A percentile compares a stretch with the other conserved stretches of the same genome.
These are phyloP conservation scores for Uropsilus gracilis DNA, from an alignment of 2,113 vertebrate genomes.

Conservation along the genomic window DNA sequence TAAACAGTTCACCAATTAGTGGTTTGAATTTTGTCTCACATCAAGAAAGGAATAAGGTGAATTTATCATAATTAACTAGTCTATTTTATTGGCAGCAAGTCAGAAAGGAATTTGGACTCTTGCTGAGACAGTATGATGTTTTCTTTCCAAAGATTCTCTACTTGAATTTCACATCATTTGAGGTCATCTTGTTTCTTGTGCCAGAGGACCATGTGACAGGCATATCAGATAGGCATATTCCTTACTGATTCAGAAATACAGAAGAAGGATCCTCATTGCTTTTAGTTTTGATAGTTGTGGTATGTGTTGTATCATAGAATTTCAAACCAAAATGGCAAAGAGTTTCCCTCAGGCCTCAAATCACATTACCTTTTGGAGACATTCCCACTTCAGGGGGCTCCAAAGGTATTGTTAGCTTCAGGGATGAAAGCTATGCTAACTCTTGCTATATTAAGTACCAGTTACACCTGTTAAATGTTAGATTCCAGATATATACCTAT, in stretches of 20 bases:
- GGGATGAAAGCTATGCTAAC: background rate
- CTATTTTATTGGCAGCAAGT: slow-evolving; percentile 30
- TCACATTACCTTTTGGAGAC: background rate
- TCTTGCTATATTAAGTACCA: background rate
- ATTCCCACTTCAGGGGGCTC: background rate
- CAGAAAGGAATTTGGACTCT: slow-evolving; percentile 62
- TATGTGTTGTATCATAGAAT: background rate
- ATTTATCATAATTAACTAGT: slow-evolving; percentile 69
- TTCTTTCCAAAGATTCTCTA: slow-evolving; percentile 43
- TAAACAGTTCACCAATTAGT: background rate
- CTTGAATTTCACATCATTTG: slow-evolving; percentile 55
- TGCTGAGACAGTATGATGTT: slow-evolving; percentile 20
- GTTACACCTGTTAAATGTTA: too few relatives aligned
- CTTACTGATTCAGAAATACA: background rate
- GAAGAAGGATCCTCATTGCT: background rate
- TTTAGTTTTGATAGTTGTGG: background rate
- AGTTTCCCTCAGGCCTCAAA: background rate
- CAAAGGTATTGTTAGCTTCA: background rate
- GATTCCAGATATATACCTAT: too few relatives aligned
- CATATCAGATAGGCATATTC: background rate
- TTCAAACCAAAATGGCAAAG: background rate
- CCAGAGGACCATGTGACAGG: background rate
- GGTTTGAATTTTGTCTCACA: slow-evolving; percentile 46
- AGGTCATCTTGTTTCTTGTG: background rate
- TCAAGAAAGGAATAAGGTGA: slow-evolving; percentile 41